These are phyloP conservation scores for Neolamprologus modestus DNA, from an alignment of 2,113 vertebrate genomes.

Conservation along the genomic window DNA sequence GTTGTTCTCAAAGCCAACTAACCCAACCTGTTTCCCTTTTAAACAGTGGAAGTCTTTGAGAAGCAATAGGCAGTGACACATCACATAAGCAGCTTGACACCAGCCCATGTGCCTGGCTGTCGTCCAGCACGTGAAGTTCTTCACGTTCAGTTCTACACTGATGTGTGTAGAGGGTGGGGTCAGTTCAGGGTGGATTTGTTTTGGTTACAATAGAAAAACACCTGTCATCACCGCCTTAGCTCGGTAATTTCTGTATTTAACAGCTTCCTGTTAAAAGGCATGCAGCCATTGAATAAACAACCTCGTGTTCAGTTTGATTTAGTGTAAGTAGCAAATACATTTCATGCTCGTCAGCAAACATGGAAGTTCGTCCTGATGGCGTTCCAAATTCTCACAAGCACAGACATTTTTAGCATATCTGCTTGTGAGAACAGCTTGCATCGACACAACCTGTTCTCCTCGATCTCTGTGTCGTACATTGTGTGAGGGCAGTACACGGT, in stretches of 20 bases:
- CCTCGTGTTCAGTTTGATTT: not conserved
- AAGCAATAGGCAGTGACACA: not conserved
- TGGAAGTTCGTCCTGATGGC: rapidly evolving
- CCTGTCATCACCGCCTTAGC: rapidly evolving
- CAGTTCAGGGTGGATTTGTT: not conserved
- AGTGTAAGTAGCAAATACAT: not conserved
- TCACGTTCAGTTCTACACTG: no score
- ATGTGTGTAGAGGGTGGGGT: not conserved
- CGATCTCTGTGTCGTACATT: not conserved
- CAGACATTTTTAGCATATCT: rapidly evolving
- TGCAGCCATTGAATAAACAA: not conserved
- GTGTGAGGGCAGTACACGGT: not conserved
- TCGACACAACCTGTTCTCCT: not conserved
- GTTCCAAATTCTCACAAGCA: not conserved
- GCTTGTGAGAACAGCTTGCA: not conserved
- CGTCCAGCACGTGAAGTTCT: not conserved
- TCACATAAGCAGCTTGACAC: no score
- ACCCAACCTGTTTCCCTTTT: not conserved
- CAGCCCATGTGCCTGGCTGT: not conserved
- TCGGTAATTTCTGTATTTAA: not conserved
- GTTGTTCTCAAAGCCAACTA: not conserved
- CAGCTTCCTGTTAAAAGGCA: not conserved
- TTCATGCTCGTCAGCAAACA: not conserved
- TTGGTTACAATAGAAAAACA: not conserved
- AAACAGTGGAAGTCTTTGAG: not conserved